Percentiles rank a stretch among this genome's conserved stretches.
Conservation (phyloP, 2,113 vertebrate genomes). For the Lycocorax pyrrhopterus region DNA sequence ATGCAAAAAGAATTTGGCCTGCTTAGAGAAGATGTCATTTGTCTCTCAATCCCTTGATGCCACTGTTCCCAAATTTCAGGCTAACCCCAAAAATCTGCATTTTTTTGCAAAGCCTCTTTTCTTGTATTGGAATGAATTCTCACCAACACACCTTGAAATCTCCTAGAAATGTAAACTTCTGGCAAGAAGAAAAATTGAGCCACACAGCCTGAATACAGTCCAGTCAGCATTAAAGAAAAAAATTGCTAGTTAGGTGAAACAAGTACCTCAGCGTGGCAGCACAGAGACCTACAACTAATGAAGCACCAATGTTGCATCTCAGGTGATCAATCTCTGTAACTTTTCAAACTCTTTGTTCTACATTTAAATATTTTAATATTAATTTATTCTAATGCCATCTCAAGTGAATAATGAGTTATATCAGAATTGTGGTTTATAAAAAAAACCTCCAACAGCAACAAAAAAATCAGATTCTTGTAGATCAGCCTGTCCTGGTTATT, state of each 20-base stretch:
- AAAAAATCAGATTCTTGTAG: not conserved
- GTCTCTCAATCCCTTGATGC: not conserved
- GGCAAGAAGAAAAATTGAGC: not conserved
- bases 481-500: not conserved
- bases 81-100: not conserved
- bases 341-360: not conserved
- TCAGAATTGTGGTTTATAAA: not conserved
- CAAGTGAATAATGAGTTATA: not conserved
- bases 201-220: not conserved
- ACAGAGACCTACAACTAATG: not conserved
- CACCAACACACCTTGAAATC: not conserved
- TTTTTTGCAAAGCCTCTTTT: not conserved
- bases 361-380: slow-evolving; percentile 59
- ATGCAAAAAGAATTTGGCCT: not conserved
- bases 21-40: not conserved
- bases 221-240: not conserved
- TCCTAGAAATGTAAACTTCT: not conserved
- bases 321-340: not conserved
- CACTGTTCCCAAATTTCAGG: not conserved
- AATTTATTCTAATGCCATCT: slow-evolving; percentile 20
- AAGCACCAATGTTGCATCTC: not conserved
- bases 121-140: not conserved
- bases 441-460: not conserved
- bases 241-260: not conserved
- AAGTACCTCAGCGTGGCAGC: not conserved